A percentile compares a stretch with the other conserved stretches of the same genome.
Evolutionary conservation across 2,797 vertebrate species (phyloP).

Genomic region (Acropternis orthonyx): DNA sequence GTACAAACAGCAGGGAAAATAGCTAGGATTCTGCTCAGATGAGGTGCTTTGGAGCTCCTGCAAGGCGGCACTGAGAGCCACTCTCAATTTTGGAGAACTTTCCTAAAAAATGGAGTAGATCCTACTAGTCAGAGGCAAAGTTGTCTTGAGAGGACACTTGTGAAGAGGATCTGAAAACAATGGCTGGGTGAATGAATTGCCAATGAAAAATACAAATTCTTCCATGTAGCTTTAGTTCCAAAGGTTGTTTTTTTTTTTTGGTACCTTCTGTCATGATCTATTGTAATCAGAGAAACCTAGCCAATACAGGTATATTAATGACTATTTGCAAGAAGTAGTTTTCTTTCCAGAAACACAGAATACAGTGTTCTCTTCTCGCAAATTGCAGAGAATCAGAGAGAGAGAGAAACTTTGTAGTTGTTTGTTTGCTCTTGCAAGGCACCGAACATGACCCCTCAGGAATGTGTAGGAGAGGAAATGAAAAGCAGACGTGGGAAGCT

Average conservation of each 20-base stretch:
- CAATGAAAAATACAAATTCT: neutral
- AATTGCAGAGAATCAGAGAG: neutral
- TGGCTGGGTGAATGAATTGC: neutral
- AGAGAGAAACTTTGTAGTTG: neutral
- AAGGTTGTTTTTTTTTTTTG: neutral
- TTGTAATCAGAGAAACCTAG: neutral
- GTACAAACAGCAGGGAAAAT: neutral
- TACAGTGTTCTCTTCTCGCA: neutral
- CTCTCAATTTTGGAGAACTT: neutral
- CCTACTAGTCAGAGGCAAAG: neutral
- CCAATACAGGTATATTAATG: neutral
- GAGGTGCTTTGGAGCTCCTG: neutral
- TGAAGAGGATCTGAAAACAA: neutral
- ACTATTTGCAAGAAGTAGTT: neutral
- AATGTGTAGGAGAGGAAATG: constrained; percentile 71
- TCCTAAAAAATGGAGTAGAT: neutral
- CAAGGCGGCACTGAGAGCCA: neutral
- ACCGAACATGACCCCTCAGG: constrained; percentile 59
- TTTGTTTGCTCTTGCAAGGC: constrained; percentile 61
- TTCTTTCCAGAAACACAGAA: neutral
- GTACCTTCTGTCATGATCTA: neutral
- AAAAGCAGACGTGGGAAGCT: constrained; percentile 68
- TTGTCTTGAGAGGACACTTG: neutral
- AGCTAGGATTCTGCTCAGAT: neutral
- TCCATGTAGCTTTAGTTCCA: neutral